Evolutionary conservation across 2,113 vertebrate species (phyloP), one percentile per base, ranked within the genome.

Genomic region (Promerops cafer): DNA sequence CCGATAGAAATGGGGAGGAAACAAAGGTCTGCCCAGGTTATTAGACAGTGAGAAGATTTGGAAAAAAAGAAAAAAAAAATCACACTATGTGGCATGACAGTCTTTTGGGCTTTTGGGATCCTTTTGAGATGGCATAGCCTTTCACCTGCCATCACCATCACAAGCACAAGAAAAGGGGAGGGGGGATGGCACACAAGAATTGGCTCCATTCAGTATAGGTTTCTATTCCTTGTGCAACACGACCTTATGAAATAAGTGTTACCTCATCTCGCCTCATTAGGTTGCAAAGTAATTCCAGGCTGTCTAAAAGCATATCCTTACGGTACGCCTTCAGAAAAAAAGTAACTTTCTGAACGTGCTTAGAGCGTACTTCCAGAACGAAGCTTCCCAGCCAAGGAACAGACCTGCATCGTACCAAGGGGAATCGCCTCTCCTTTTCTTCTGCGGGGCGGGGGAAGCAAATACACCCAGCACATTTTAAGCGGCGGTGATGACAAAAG

Each of bases 241-340:
- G 42, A 40, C 64, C 21, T 63, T 24, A 54, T 3, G 22, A 71
- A 56, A 17, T 9, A 13, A 44, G 10, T 42, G 30, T 59, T 30
- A 31, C 35, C 28, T 66, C 39, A 33, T 35, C 49, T 56, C 10
- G 0, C 64, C 27, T 65, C 42, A 6, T 37, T 26, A 21, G 50
- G 37, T 31, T 45, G 39, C 66, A 37, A 45, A 72, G 10, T 19
- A 71, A 57, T 8, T 12, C 24, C 80, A 47, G 1, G 8, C 45
- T 35, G 64, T n/a, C 50, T 59, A 17, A 42, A 66, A 33, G 30
- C 13, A 4, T 6, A 35, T 5, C 54, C 11, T 39, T 13, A 15
- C 0, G 2, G 7, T 11, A 50, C 7, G 2, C 27, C 40, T 40
- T 8, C 1, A 52, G 3, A 12, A 19, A 30, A 59, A 7, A 6